A percentile compares a stretch with the other conserved stretches of the same genome.
Conservation (phyloP, 1,140 invertebrate species). For the Micrasema longulum region DNA sequence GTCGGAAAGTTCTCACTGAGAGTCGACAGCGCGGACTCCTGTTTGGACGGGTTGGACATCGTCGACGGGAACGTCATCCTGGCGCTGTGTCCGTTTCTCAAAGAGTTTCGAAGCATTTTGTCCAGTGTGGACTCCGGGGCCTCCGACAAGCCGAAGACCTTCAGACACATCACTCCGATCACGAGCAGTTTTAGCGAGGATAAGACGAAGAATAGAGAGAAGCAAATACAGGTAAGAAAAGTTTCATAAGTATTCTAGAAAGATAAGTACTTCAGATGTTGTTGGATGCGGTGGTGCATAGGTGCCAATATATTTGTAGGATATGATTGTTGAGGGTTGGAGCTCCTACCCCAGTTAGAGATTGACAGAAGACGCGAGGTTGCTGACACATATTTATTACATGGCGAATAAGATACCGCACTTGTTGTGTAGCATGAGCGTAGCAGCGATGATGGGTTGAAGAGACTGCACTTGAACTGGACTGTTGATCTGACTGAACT, state of each 20-base stretch:
- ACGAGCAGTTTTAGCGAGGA: slow-evolving; percentile 60
- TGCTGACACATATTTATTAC: no score
- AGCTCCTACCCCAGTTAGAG: no score
- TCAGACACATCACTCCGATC: slow-evolving; percentile 65
- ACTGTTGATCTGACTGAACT: no score
- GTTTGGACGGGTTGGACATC: slow-evolving; percentile 58
- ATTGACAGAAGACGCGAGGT: no score
- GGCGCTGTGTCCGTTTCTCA: slow-evolving; percentile 63
- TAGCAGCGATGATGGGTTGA: no score
- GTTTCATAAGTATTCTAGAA: neutral
- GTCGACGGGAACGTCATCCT: slow-evolving; percentile 60
- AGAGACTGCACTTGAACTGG: no score
- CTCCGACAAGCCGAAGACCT: slow-evolving; percentile 57
- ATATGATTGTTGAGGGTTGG: no score
- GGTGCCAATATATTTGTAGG: neutral
- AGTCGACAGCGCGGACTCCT: neutral
- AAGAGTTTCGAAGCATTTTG: slow-evolving; percentile 57
- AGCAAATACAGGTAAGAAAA: slow-evolving; percentile 61
- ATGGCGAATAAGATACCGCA: no score
- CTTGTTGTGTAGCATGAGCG: no score
- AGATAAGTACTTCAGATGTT: no score
- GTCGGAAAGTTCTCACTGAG: neutral
- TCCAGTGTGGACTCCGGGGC: slow-evolving; percentile 54
- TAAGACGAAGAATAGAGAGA: slow-evolving; percentile 61
- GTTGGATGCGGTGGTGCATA: no score